Conservation (phyloP, 2,797 vertebrate genomes). For the Pipistrellus nathusii region DNA sequence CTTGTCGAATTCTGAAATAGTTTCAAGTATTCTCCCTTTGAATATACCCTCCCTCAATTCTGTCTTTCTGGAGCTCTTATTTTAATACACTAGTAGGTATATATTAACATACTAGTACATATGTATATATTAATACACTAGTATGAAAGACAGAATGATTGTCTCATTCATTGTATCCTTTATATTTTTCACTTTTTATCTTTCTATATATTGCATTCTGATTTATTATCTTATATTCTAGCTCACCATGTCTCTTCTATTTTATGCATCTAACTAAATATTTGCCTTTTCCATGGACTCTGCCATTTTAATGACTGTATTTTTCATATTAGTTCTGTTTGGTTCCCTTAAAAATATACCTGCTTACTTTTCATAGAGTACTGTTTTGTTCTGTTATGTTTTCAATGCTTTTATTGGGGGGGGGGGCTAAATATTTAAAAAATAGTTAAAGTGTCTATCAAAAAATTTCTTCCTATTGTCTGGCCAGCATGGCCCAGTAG, state of each 20-base stretch:
- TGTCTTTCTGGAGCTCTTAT: neutral
- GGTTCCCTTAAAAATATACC: neutral
- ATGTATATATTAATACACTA: too few relatives aligned
- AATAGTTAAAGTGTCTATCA: neutral
- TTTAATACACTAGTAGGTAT: neutral
- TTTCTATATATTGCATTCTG: neutral
- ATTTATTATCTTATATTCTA: neutral
- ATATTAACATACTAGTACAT: neutral
- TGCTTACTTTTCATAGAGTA: neutral
- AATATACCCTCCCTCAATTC: neutral
- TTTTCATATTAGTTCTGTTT: constrained; percentile 13
- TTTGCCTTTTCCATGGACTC: neutral
- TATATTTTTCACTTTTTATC: neutral
- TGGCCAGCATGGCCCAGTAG: too few relatives aligned
- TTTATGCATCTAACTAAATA: neutral
- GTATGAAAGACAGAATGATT: too few relatives aligned
- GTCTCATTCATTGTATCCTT: neutral
- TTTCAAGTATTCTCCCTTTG: constrained; percentile 1
- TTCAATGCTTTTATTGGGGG: neutral
- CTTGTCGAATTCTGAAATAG: constrained; percentile 8
- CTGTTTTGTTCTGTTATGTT: neutral
- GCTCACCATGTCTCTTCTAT: neutral
- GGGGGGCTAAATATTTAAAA: neutral
- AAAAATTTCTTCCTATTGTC: neutral
- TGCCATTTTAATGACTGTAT: neutral